Conservation (phyloP, 2,888 invertebrate species). For the Tridacna crocea region DNA sequence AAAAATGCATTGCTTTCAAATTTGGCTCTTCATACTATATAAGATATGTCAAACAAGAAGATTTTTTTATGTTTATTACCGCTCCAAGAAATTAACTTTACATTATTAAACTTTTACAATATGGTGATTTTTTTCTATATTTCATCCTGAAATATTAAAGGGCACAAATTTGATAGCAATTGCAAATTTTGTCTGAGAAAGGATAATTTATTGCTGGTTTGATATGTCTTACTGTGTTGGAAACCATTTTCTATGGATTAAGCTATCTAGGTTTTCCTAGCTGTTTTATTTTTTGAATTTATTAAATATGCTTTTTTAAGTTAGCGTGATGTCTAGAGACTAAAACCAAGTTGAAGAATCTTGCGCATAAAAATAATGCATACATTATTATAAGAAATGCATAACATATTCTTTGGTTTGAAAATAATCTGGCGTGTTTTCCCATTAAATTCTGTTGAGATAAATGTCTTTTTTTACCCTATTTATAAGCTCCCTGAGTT, state of each 20-base stretch:
- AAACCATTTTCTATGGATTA: background rate
- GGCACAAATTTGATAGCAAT: no score
- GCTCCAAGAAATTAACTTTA: no score
- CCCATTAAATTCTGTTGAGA: background rate
- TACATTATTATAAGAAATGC: background rate
- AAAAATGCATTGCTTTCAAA: no score
- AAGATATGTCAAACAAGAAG: no score
- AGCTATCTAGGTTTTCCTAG: background rate
- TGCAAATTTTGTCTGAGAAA: no score
- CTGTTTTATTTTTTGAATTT: background rate
- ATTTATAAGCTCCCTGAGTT: constrained; percentile 24
- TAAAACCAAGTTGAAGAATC: constrained; percentile 47
- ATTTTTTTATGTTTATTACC: no score
- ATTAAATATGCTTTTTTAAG: constrained; percentile 3
- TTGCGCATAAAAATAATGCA: constrained; percentile 28
- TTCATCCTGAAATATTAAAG: no score
- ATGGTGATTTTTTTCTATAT: no score
- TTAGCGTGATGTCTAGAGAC: constrained; percentile 4
- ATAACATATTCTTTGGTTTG: background rate
- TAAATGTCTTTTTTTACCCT: background rate
- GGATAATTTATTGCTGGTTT: no score
- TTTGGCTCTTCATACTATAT: no score
- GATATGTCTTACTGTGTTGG: no score
- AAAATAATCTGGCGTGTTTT: background rate
- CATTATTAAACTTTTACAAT: no score